Conservation (phyloP, 2,797 vertebrate genomes). For the Tolypeutes matacus region DNA sequence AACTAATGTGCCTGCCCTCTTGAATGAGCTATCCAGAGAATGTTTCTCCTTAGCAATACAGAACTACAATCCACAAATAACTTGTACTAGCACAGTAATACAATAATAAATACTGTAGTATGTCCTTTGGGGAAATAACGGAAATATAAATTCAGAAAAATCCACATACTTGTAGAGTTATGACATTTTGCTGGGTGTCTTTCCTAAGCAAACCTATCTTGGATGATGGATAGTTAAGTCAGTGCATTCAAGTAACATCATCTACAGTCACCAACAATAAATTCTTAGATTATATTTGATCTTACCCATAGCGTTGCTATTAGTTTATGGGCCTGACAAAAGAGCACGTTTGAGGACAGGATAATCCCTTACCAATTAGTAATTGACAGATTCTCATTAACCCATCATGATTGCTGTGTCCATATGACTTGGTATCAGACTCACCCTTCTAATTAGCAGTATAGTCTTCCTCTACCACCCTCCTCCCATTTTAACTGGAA, state of each 20-base stretch:
- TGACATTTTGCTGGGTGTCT: not conserved
- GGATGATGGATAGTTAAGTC: not conserved
- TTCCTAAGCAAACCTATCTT: constrained; percentile 19
- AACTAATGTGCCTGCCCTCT: not conserved
- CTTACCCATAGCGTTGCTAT: not conserved
- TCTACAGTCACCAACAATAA: not conserved
- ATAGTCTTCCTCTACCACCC: not conserved
- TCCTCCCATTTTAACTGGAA: not conserved
- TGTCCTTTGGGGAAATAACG: not conserved
- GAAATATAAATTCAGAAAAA: not conserved
- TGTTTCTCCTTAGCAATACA: not conserved
- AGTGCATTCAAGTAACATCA: not conserved
- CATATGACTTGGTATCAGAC: not conserved
- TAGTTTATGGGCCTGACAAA: not conserved
- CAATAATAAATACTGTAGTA: not conserved
- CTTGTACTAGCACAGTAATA: not conserved
- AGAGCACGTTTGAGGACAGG: not conserved
- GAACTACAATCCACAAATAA: not conserved
- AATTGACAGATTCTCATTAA: constrained; percentile 13
- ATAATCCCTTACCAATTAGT: constrained; percentile 15
- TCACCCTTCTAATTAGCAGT: constrained; percentile 13
- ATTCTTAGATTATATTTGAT: not conserved
- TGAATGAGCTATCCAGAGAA: not conserved
- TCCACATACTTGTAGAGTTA: not conserved
- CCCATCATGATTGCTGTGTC: constrained; percentile 34